Evolutionary conservation across 2,113 vertebrate genomes (phyloP).

Genomic region (Sclerurus mexicanus): DNA sequence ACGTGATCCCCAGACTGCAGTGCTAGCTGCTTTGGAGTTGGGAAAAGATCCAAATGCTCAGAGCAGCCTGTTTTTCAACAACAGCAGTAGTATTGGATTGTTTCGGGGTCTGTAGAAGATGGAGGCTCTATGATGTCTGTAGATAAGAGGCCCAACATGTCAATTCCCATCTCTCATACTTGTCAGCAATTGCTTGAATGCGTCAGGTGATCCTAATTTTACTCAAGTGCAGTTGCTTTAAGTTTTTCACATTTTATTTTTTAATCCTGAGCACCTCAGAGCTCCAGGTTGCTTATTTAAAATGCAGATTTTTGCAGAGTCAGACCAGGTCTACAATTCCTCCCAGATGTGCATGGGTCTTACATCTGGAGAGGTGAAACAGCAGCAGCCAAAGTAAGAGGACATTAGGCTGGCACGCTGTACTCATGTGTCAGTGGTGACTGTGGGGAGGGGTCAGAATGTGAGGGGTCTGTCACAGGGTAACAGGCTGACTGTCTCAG

Average conservation of each 20-base stretch:
- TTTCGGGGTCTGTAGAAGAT: not conserved
- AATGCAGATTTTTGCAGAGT: not conserved
- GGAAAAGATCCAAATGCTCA: not conserved
- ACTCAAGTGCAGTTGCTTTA: not conserved
- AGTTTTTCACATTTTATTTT: not conserved
- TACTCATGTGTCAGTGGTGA: not conserved
- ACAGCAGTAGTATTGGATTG: not conserved
- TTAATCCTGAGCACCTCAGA: not conserved
- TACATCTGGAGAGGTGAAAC: not conserved
- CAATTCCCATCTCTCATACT: not conserved
- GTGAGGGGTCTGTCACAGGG: not conserved
- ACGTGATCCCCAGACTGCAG: not conserved
- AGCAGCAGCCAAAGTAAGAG: not conserved
- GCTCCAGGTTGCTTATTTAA: not conserved
- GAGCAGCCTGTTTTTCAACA: not conserved
- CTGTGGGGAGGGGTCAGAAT: not conserved
- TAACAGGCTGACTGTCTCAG: not conserved
- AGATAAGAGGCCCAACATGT: not conserved
- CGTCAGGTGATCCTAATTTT: not conserved
- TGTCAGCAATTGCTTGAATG: not conserved
- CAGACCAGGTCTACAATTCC: not conserved
- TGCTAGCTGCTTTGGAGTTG: constrained; percentile 14
- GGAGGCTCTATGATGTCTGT: not conserved
- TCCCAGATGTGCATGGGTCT: rapidly evolving
- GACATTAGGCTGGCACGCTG: not conserved